phyloP scores from a whole-genome alignment of 2,888 invertebrate species.

The Metacarcinus magister region DNA sequence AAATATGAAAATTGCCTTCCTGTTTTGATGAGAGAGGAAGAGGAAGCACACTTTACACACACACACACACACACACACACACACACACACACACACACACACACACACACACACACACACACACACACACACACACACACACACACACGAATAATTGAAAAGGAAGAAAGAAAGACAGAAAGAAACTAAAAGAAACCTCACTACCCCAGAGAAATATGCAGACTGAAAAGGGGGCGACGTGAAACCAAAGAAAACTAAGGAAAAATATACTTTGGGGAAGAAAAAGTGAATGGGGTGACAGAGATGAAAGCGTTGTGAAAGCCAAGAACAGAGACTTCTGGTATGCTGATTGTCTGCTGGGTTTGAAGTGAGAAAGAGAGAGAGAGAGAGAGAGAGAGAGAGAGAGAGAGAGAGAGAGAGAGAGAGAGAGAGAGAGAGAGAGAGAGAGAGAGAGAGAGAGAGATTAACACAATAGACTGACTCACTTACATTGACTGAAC shows the following conservation, averaged over 20 bases:
- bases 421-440: not conserved
- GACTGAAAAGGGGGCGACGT: not conserved
- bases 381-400: not conserved
- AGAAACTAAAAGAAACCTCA: not conserved
- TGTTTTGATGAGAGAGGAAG: too few species aligned
- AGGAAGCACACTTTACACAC: too few species aligned
- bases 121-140: too few species aligned
- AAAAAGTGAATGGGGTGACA: not conserved
- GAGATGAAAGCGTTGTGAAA: constrained; percentile 12
- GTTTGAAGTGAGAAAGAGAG: constrained; percentile 4
- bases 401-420: not conserved
- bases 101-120: too few species aligned
- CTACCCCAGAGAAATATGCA: not conserved
- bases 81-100: too few species aligned
- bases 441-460: not conserved
- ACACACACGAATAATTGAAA: too few species aligned
- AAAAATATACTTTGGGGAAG: not conserved
- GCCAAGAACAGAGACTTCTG: not conserved
- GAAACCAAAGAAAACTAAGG: not conserved
- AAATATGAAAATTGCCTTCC: too few species aligned
- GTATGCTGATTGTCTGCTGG: constrained; percentile 7
- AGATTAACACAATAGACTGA: not conserved
- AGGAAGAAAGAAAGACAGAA: not conserved
- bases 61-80: too few species aligned
- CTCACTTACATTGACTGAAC: too few species aligned